Evolutionary conservation across 2,797 vertebrate species (phyloP), one percentile per base, ranked within the genome.

Genomic region (Thaleichthys pacificus): DNA sequence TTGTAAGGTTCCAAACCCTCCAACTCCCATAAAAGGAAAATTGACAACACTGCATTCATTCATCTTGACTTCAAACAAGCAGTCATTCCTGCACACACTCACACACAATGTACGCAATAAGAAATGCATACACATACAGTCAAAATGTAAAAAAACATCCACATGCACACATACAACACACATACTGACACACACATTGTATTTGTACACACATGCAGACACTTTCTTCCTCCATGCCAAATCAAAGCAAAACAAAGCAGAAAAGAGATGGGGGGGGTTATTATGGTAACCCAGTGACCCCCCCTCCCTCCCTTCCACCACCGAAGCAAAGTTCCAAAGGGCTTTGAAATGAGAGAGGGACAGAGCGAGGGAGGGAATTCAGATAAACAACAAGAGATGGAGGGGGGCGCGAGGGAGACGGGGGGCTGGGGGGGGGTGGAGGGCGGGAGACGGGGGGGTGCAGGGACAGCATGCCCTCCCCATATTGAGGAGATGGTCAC

Each of bases 331-430:
- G 47, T 51, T 49, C 42, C 65, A 47, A 22, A 76, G 80, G 78
- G 82, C 89, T 90, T 89, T 89, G 88, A 89, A 91, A 89, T 86
- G 82, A 81, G 86, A 90, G 85, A 81, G 78, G 79, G 66, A 77
- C 51, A n/a, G 38, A 32, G 19, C 38, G 38, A 11, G 9, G 78
- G 79, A 75, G 73, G 65, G 77, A 86, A 73, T 57, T 24, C 72
- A 84, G 84, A 90, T 86, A 91, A 89, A 90, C 87, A 89, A 89
- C 87, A 89, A 76, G 70, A 73, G 69, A 78, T 84, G 75, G 77
- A 79, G 84, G 85, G 78, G 7, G 38, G 38, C 86, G 81, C 79
- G 85, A 90, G 84, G 80, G 78, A 79, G 66, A 76, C 32, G 32
- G 54, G 42, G 14, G 38, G 38, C 7, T 42, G 78, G 81, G 75